phyloP scores from a whole-genome alignment of 2,797 vertebrate genomes.

The Propithecus deckenii region DNA sequence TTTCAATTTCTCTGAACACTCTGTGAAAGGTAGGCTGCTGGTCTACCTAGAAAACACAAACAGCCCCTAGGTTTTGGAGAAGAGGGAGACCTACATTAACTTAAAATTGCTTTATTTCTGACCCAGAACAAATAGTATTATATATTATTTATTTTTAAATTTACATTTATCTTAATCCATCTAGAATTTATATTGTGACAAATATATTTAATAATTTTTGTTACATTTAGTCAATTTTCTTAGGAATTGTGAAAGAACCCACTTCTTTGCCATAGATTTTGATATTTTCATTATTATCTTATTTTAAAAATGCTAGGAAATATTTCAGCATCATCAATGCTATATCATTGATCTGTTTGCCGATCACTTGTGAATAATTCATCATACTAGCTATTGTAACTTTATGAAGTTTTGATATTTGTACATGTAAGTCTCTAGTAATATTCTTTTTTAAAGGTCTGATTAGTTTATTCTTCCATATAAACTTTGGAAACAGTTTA shows the following conservation, averaged over 20 bases:
- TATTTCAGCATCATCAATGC: neutral
- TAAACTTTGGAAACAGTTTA: neutral
- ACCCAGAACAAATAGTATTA: neutral
- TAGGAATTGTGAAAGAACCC: neutral
- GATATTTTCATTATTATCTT: neutral
- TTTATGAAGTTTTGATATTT: constrained; percentile 5
- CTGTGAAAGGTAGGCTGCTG: neutral
- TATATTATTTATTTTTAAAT: neutral
- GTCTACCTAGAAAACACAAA: neutral
- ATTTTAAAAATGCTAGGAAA: neutral
- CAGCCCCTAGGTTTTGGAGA: neutral
- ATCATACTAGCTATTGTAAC: neutral
- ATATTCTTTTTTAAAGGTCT: neutral
- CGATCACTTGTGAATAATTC: neutral
- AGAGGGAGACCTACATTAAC: neutral
- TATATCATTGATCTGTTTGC: neutral
- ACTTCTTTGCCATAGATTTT: neutral
- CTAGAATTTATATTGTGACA: neutral
- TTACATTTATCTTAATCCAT: neutral
- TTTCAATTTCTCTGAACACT: neutral
- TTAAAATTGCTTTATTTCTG: neutral
- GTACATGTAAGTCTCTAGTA: neutral
- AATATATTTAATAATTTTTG: neutral
- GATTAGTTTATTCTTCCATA: neutral
- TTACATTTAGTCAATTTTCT: neutral